Percentiles rank a stretch among this genome's conserved stretches.
Conservation (phyloP, 2,797 vertebrate species). For the Botia kubotai region DNA sequence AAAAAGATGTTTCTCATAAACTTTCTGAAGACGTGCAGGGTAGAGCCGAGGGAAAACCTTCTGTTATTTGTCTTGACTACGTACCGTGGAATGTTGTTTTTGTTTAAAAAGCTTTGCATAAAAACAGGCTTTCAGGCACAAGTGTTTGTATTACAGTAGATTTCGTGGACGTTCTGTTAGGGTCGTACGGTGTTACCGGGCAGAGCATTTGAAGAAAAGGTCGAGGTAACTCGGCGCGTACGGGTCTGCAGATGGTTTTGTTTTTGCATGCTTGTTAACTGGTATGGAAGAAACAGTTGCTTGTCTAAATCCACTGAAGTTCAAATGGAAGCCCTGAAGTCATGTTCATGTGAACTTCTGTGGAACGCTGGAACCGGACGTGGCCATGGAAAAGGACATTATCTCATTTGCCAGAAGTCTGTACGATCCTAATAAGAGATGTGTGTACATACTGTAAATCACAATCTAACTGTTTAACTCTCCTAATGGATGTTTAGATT, state of each 20-base stretch:
- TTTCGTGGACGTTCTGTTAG: slow-evolving; percentile 30
- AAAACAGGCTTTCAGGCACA: slow-evolving; percentile 8
- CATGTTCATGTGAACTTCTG: slow-evolving; percentile 11
- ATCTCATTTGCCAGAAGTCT: not conserved
- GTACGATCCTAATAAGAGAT: not conserved
- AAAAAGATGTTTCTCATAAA: not conserved
- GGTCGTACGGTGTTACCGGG: not conserved
- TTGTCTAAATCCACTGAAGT: slow-evolving; percentile 4
- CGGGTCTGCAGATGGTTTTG: slow-evolving; percentile 19
- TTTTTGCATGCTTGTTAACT: not conserved
- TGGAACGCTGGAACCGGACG: not conserved
- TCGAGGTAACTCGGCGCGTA: not conserved
- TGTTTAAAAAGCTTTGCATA: slow-evolving; percentile 30
- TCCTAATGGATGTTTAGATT: not conserved
- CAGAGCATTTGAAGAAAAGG: not conserved
- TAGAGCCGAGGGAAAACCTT: not conserved
- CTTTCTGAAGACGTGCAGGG: not conserved
- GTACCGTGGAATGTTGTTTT: slow-evolving; percentile 58
- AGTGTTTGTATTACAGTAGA: slow-evolving; percentile 5
- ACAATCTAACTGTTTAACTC: not conserved
- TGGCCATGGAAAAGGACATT: slow-evolving; percentile 3
- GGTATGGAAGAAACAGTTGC: slow-evolving; percentile 19
- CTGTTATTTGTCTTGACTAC: slow-evolving; percentile 42
- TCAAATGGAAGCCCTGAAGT: slow-evolving; percentile 29
- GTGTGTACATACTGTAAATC: too few relatives aligned